These are phyloP conservation scores for Sminthurinus aureus DNA, from an alignment of 2,888 invertebrate genomes.

Conservation along the genomic window DNA sequence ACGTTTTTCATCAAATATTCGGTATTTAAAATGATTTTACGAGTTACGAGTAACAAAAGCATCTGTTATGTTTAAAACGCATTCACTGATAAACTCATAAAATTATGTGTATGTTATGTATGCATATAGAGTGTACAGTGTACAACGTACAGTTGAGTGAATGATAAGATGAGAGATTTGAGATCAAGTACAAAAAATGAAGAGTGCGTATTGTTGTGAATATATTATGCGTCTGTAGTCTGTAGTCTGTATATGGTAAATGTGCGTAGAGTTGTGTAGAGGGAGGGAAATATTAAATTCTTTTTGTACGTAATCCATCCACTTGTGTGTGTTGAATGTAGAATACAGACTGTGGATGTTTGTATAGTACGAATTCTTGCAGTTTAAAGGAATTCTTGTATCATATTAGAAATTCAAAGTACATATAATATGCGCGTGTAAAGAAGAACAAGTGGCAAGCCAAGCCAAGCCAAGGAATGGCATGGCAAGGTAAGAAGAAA, in stretches of 20 bases:
- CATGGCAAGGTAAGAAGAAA: not conserved
- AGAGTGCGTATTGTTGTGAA: not conserved
- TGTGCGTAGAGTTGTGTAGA: no score
- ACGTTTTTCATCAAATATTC: no score
- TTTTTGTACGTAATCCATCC: no score
- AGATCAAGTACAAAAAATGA: not conserved
- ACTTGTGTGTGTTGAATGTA: no score
- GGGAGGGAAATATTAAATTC: no score
- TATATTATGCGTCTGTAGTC: not conserved
- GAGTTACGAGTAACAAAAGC: not conserved
- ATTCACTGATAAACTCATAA: not conserved
- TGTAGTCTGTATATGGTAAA: not conserved
- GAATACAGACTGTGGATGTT: no score
- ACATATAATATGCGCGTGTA: conserved; percentile 7
- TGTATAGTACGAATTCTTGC: no score
- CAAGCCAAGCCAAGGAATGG: no score
- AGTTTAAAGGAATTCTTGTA: not conserved
- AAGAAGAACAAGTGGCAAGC: not conserved
- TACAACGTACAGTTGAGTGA: not conserved
- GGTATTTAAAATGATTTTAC: not conserved
- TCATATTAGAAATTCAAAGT: not conserved
- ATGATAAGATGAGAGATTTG: not conserved
- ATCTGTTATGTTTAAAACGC: not conserved
- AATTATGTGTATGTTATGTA: not conserved
- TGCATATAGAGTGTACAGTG: not conserved